These are phyloP conservation scores for Habrosyne pyritoides DNA, from an alignment of 2,888 invertebrate genomes.

Conservation along the genomic window DNA sequence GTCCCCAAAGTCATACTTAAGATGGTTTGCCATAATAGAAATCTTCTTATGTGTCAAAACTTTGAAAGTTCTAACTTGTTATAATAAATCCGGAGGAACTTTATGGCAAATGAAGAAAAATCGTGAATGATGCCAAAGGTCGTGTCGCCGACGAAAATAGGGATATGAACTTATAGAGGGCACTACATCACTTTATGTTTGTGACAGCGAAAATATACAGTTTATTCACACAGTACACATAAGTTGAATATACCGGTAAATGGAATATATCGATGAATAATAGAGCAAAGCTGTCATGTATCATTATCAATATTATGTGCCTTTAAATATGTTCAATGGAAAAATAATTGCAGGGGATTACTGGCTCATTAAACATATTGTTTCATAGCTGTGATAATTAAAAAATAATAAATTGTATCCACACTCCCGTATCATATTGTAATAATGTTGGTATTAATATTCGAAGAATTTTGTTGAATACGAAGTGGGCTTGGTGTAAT, in stretches of 20 bases:
- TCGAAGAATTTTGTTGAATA: background rate
- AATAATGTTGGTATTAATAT: background rate
- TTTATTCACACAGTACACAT: slow-evolving; percentile 34
- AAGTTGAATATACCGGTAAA: background rate
- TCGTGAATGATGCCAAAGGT: slow-evolving; percentile 36
- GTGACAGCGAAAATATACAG: slow-evolving; percentile 38
- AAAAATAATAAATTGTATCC: background rate
- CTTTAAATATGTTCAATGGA: background rate
- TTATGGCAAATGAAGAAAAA: slow-evolving; percentile 48
- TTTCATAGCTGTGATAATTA: background rate
- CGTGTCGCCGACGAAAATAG: slow-evolving; percentile 34
- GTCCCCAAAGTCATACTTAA: slow-evolving; percentile 14
- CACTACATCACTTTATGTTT: slow-evolving; percentile 39
- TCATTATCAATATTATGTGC: background rate
- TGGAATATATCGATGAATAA: background rate
- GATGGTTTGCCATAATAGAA: slow-evolving; percentile 24
- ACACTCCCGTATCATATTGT: background rate
- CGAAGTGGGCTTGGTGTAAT: background rate
- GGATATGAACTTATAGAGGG: slow-evolving; percentile 20
- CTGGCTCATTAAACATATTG: background rate
- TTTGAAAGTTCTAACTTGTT: slow-evolving; percentile 26
- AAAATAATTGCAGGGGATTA: background rate
- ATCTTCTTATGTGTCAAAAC: slow-evolving; percentile 26
- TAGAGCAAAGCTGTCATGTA: background rate
- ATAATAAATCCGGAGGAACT: slow-evolving; percentile 37